Evolutionary conservation across 2,113 vertebrate species (phyloP), one percentile per base, ranked within the genome.

Genomic region (Ammodytes dubius): DNA sequence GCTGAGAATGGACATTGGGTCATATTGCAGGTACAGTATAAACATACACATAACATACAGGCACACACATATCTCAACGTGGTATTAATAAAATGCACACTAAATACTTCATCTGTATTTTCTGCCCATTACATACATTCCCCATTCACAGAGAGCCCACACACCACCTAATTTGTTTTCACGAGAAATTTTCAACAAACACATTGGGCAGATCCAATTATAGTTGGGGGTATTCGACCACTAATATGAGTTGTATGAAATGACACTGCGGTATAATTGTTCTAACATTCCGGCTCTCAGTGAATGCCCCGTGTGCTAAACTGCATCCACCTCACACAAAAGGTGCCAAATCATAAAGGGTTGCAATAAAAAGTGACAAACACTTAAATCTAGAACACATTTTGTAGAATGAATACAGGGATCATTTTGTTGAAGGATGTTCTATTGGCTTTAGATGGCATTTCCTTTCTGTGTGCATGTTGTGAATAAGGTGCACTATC

Each of bases 1-100:
- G 96, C 97, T 0, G 88, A 89, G 83, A 94, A 96, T 6, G 98
- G 98, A 0, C 98, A 99, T 87, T 99, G 98, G 98, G 97, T 99
- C 64, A 99, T 98, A 88, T 89, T 99, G 39, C 98, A 99, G 97
- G 98, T 96, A 92, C 13, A 66, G 47, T 35, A 42, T 6, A 45
- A 45, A 0, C 11, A 17, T 2, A 45, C 45, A 69, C 68, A 76
- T 5, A 56, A 12, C 1, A 0, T 45, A 49, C 50, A 75, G 1
- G 42, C 49, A 76, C 77, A 12, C 3, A 54, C 35, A 53, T 14
- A 50, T 5, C 56, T 15, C 42, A 54, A 35, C 39, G 14, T 42
- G 50, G 37, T 46, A 42, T 75, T 15, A 49, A 40, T 56, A 7
- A 7, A 39, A 53, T 50, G 35, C 63, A 69, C 14, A 57, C 6